Evolutionary conservation across 2,797 vertebrate genomes (phyloP).

Genomic region (Gorsachius magnificus): DNA sequence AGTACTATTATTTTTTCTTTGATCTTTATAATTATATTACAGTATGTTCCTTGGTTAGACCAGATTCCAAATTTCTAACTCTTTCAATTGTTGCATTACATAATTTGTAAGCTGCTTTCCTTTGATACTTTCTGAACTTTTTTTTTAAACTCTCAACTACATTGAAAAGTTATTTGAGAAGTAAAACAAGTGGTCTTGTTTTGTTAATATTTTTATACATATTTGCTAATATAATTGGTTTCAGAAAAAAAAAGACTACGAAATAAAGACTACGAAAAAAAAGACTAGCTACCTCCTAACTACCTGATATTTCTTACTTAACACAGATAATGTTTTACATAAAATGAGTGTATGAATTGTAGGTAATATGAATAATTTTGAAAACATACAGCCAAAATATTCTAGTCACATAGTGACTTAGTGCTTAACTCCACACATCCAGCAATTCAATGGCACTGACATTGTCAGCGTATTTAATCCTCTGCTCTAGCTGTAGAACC

Average conservation of each 20-base stretch:
- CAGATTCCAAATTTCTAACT: background rate
- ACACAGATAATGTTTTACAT: background rate
- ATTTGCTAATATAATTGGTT: background rate
- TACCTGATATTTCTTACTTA: background rate
- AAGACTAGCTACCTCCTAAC: background rate
- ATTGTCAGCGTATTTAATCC: background rate
- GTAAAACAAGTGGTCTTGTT: background rate
- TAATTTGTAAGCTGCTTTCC: background rate
- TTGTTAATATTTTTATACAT: background rate
- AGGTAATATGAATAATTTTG: background rate
- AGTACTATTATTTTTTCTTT: slow-evolving; percentile 53
- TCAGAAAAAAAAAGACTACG: background rate
- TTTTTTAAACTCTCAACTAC: background rate
- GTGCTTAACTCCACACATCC: background rate
- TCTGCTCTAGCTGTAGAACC: background rate
- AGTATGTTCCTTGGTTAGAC: slow-evolving; percentile 1
- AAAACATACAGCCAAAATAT: background rate
- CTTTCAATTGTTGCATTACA: background rate
- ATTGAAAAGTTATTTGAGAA: background rate
- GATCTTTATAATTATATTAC: slow-evolving; percentile 48
- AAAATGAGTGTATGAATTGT: background rate
- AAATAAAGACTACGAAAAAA: background rate
- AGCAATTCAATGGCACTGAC: background rate
- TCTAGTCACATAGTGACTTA: background rate
- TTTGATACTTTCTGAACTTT: background rate